phyloP scores from a whole-genome alignment of 2,888 invertebrate species.

The Linyphia triangularis region DNA sequence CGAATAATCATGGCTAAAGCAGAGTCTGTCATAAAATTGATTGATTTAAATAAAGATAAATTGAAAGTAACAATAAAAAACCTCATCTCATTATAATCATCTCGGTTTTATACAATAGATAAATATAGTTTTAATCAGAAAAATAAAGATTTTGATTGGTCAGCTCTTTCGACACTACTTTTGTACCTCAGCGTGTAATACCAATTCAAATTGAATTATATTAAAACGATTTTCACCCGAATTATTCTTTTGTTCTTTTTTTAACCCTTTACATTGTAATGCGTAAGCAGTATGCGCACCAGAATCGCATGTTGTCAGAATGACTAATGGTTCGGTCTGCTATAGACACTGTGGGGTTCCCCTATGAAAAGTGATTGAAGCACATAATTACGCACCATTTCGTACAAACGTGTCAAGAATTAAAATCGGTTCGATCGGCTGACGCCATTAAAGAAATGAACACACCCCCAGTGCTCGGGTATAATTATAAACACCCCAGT shows the following conservation, averaged over 20 bases:
- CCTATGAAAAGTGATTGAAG: slow-evolving; percentile 11
- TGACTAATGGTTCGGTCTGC: slow-evolving; percentile 23
- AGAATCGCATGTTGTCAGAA: slow-evolving; percentile 11
- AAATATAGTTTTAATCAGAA: too few relatives aligned
- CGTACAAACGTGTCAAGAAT: slow-evolving; percentile 38
- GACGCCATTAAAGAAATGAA: not conserved
- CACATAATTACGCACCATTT: slow-evolving; percentile 50
- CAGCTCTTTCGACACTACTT: too few relatives aligned
- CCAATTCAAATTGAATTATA: not conserved
- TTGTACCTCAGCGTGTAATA: not conserved
- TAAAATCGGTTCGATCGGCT: slow-evolving; percentile 12
- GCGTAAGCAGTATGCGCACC: not conserved
- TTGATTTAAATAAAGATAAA: too few relatives aligned
- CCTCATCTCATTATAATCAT: too few relatives aligned
- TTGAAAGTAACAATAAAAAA: too few relatives aligned
- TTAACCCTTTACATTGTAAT: not conserved
- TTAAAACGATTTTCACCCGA: not conserved
- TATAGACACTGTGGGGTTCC: slow-evolving; percentile 24
- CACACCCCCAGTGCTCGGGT: slow-evolving; percentile 23
- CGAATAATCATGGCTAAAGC: too few relatives aligned
- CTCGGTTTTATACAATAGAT: too few relatives aligned
- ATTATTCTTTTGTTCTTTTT: not conserved
- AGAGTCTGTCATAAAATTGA: too few relatives aligned
- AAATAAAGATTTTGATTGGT: too few relatives aligned
- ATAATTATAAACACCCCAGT: slow-evolving; percentile 28